These are phyloP conservation scores for Synergus itoensis DNA, from an alignment of 2,888 invertebrate genomes.

Conservation along the genomic window DNA sequence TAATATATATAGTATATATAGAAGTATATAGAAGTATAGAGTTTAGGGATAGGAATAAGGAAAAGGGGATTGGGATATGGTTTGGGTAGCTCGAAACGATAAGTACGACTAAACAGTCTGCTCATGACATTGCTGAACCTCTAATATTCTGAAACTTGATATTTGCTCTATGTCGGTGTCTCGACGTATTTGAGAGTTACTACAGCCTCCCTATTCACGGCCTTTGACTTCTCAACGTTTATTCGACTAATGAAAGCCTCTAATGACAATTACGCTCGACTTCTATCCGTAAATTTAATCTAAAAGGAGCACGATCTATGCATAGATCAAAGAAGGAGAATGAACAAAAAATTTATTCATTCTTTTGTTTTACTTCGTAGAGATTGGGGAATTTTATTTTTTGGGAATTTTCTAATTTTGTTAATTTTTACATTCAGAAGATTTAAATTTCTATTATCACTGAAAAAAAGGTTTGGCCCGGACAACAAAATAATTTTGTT, in stretches of 20 bases:
- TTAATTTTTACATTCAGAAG: no score
- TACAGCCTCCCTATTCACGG: slow-evolving; percentile 22
- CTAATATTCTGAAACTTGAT: slow-evolving; percentile 39
- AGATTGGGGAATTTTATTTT: no score
- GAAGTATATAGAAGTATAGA: background rate
- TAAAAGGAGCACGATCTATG: slow-evolving; percentile 15
- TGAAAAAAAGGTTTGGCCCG: no score
- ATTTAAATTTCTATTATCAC: no score
- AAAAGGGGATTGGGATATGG: background rate
- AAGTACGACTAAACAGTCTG: slow-evolving; percentile 37
- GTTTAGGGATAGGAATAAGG: background rate
- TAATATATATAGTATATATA: background rate
- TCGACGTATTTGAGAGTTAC: background rate
- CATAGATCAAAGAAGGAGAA: no score
- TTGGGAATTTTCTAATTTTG: no score
- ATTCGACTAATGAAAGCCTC: no score
- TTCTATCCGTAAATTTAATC: slow-evolving; percentile 37
- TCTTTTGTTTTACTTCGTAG: no score
- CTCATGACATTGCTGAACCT: slow-evolving; percentile 34
- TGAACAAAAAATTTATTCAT: no score
- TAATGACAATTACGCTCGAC: slow-evolving; percentile 38
- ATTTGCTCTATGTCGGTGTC: slow-evolving; percentile 14
- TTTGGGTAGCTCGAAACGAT: slow-evolving; percentile 19
- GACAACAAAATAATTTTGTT: no score
- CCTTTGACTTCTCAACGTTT: slow-evolving; percentile 36